A percentile compares a stretch with the other conserved stretches of the same genome.
Conservation (phyloP, 2,797 vertebrate genomes). For the Pachyuromys duprasi region DNA sequence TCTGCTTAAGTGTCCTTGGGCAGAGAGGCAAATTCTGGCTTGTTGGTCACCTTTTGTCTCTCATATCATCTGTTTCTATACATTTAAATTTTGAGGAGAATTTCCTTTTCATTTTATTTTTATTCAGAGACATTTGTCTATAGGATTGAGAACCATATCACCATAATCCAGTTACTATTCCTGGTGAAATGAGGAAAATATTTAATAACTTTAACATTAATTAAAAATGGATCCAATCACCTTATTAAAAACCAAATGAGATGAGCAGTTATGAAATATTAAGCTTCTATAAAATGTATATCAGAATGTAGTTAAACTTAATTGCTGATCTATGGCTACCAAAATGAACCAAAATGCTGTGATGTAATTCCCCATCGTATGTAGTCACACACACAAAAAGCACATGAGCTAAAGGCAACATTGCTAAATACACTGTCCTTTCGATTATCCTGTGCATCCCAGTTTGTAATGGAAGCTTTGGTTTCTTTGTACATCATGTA, state of each 20-base stretch:
- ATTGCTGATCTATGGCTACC: neutral
- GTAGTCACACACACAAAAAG: neutral
- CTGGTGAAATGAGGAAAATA: neutral
- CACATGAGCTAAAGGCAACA: neutral
- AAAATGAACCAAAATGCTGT: neutral
- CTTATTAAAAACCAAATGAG: neutral
- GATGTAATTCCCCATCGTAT: neutral
- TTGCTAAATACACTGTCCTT: neutral
- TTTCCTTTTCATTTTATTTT: neutral
- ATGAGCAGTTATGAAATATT: neutral
- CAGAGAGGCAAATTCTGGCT: neutral
- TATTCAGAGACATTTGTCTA: neutral
- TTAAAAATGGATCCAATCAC: neutral
- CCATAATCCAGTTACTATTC: neutral
- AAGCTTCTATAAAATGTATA: neutral
- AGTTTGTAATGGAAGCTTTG: no score
- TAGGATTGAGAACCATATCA: neutral
- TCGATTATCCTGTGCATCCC: neutral
- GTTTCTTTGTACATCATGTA: neutral
- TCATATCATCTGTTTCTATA: neutral
- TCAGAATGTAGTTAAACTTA: neutral
- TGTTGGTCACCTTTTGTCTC: fast-evolving
- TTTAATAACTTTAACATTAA: neutral
- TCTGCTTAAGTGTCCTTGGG: neutral
- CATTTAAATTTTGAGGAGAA: neutral